These are phyloP conservation scores for Anseranas semipalmata DNA, from an alignment of 2,113 vertebrate species.

Conservation along the genomic window DNA sequence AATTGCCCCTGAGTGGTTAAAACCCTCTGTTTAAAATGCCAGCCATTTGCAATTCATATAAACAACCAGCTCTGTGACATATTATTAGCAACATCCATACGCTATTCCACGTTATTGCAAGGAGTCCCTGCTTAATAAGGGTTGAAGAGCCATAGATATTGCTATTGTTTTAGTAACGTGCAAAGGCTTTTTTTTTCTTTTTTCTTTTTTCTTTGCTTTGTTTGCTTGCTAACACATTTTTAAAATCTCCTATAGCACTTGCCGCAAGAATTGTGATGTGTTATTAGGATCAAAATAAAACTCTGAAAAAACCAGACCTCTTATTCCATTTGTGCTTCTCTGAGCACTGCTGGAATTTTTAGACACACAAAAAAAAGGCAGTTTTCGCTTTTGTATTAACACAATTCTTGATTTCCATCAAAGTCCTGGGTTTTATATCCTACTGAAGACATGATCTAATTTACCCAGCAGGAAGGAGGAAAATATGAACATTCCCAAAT, in stretches of 20 bases:
- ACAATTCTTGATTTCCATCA: background rate
- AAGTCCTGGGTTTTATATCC: background rate
- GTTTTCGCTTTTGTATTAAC: background rate
- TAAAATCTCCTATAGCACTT: background rate
- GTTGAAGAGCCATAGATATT: rapidly evolving
- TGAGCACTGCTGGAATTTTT: background rate
- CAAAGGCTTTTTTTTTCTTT: background rate
- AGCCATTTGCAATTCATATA: conserved; percentile 1
- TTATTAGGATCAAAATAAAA: background rate
- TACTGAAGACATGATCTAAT: background rate
- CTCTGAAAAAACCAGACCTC: background rate
- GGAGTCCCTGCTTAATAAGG: background rate
- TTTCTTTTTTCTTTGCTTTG: background rate
- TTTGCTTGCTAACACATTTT: background rate
- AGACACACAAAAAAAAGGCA: background rate
- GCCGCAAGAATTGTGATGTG: background rate
- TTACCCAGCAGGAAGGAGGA: background rate
- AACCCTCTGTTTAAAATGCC: background rate
- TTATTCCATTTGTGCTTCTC: background rate
- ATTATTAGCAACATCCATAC: background rate
- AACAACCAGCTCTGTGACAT: background rate
- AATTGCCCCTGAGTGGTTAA: background rate
- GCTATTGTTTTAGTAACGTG: background rate
- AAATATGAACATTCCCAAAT: background rate
- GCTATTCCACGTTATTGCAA: background rate